These are phyloP conservation scores for Prunella himalayana DNA, from an alignment of 2,113 vertebrate genomes.

Conservation along the genomic window DNA sequence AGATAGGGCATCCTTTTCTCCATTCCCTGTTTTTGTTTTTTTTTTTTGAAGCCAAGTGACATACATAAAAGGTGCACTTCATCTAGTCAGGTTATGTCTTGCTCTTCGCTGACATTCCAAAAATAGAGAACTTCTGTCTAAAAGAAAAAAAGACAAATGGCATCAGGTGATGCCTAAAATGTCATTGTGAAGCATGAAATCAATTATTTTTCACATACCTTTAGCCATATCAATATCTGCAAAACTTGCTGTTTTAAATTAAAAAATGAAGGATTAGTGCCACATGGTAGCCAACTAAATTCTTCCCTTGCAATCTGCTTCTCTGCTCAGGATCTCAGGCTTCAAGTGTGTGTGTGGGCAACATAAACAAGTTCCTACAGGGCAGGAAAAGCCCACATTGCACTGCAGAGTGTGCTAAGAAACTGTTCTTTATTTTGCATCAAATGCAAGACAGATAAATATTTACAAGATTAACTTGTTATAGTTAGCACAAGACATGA, in stretches of 20 bases:
- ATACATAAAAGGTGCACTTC: neutral
- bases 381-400: neutral
- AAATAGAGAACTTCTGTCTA: neutral
- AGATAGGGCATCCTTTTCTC: neutral
- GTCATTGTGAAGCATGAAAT: neutral
- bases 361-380: neutral
- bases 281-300: neutral
- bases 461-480: neutral
- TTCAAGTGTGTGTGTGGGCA: neutral
- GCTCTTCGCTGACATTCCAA: neutral
- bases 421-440: neutral
- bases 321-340: neutral
- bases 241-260: neutral
- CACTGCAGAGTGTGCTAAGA: neutral
- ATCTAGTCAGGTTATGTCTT: neutral
- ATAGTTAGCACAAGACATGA: neutral
- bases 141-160: slow-evolving; percentile 14
- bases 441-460: neutral
- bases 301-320: slow-evolving; percentile 1
- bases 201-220: neutral
- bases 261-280: neutral
- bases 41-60: neutral
- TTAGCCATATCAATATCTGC: neutral
- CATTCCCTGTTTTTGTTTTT: too few species aligned
- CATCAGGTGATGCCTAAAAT: neutral